Base-by-base conservation (phyloP, 2,113 vertebrate species). In the Girardinichthys multiradiatus region DNA sequence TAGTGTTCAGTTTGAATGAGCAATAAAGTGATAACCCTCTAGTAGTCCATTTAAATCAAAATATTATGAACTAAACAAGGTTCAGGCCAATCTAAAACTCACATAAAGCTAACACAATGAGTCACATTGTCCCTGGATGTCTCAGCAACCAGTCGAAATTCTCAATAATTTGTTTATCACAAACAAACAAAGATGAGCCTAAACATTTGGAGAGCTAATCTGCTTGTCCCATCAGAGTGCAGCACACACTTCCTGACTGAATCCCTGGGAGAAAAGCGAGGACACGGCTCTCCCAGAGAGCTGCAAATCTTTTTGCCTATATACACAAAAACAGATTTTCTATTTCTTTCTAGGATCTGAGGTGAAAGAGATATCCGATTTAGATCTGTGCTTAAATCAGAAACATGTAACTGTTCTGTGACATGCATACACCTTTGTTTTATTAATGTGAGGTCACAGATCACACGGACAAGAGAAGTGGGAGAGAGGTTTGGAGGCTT, bases 201-300 rank as follows among this genome's bases (percentile, higher is more conserved):
- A 87, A 90, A 89, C 81, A 86, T 87, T 86, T 73, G 39, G 45
- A 69, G 68, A 78, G 45, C 64, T 86, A 77, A 91, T 93, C 89
- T 91, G 57, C 24, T 70, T 83, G 80, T 90, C 73, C 63, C 72
- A 90, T 90, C 90, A 81, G 87, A 71, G 73, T 78, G 37, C 59
- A 80, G 74, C 79, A 77, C 79, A 72, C 12, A 84, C 85, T 90
- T 94, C 93, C 92, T 90, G 89, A 84, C 74, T 37, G 11, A 69
- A 57, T 74, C 51, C 87, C 73, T 79, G 64, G 78, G 76, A 84
- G 67, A 70, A 64, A 64, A 79, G 54, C 0, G n/a, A 66, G 68
- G 75, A 74, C 62, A 19, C 54, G 48, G 74, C 39, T 81, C 79
- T 51, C 69, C 61, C 87, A 85, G 83, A 88, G 66, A 42, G 28